Conservation (phyloP, 1,140 invertebrate species). For the Zaprionus lachaisei region DNA sequence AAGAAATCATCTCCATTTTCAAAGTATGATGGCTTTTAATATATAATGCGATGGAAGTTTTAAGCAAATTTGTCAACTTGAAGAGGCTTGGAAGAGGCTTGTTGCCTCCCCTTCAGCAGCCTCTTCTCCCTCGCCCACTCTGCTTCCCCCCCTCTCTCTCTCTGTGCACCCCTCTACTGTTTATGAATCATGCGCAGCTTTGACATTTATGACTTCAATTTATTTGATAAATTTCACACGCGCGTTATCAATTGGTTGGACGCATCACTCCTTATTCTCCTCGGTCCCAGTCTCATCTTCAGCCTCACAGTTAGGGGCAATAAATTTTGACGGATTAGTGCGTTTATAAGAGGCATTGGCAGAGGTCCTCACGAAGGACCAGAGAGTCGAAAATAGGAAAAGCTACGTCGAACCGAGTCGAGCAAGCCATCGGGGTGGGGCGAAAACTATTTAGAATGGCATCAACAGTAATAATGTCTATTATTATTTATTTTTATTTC, state of each 20-base stretch:
- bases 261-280: slow-evolving; percentile 25
- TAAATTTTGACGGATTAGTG: slow-evolving; percentile 83
- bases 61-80: slow-evolving; percentile 66
- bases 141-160: background rate
- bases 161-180: slow-evolving; percentile 19
- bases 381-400: background rate
- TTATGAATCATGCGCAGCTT: slow-evolving; percentile 76
- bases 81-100: slow-evolving; percentile 3
- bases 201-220: slow-evolving; percentile 82
- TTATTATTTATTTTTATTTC: slow-evolving; percentile 82
- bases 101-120: background rate
- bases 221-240: slow-evolving; percentile 83
- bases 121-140: background rate
- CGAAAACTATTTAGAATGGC: slow-evolving; percentile 71
- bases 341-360: slow-evolving; percentile 72
- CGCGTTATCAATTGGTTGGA: slow-evolving; percentile 78
- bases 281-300: slow-evolving; percentile 17
- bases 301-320: slow-evolving; percentile 58
- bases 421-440: background rate
- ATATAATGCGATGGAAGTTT: background rate
- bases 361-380: slow-evolving; percentile 41
- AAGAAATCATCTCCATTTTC: background rate
- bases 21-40: slow-evolving; percentile 52
- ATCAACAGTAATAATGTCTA: slow-evolving; percentile 79
- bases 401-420: background rate